Evolutionary conservation across 2,888 invertebrate species (phyloP).

Genomic region (Conops quadrifasciatus): DNA sequence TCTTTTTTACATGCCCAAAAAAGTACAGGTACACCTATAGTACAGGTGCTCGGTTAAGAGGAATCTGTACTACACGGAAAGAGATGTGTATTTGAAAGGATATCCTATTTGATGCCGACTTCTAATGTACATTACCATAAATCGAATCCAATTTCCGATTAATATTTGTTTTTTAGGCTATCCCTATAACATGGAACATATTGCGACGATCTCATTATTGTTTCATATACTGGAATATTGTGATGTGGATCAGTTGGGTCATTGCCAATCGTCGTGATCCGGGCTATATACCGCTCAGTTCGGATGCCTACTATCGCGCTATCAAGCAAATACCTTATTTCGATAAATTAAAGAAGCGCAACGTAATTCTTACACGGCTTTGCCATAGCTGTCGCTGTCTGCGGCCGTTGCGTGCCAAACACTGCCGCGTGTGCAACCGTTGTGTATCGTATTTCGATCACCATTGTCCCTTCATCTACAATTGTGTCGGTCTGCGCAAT

Average conservation of each 20-base stretch:
- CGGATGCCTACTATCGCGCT: conserved; percentile 88
- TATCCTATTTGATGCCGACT: too few species aligned
- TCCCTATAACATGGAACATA: conserved; percentile 90
- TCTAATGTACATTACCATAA: too few species aligned
- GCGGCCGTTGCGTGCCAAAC: conserved; percentile 87
- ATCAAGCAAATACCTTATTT: conserved; percentile 93
- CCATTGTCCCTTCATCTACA: conserved; percentile 95
- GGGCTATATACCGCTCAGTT: conserved; percentile 87
- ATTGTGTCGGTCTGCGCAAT: conserved; percentile 91
- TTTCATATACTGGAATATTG: conserved; percentile 88
- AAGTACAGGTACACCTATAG: too few species aligned
- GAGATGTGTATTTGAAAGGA: too few species aligned
- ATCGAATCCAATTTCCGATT: not conserved
- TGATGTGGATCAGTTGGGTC: conserved; percentile 94
- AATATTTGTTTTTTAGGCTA: conserved; percentile 70
- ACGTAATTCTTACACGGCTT: conserved; percentile 79
- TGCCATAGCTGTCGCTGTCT: conserved; percentile 92
- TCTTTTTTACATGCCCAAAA: too few species aligned
- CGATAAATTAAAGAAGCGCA: conserved; percentile 90
- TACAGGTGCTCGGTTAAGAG: too few species aligned
- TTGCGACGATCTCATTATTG: conserved; percentile 86
- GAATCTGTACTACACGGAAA: too few species aligned
- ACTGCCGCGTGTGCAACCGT: conserved; percentile 90
- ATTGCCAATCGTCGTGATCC: conserved; percentile 90
- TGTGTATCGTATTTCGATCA: conserved; percentile 92